Conservation (phyloP, 2,113 vertebrate species). For the Chrysemys picta region DNA sequence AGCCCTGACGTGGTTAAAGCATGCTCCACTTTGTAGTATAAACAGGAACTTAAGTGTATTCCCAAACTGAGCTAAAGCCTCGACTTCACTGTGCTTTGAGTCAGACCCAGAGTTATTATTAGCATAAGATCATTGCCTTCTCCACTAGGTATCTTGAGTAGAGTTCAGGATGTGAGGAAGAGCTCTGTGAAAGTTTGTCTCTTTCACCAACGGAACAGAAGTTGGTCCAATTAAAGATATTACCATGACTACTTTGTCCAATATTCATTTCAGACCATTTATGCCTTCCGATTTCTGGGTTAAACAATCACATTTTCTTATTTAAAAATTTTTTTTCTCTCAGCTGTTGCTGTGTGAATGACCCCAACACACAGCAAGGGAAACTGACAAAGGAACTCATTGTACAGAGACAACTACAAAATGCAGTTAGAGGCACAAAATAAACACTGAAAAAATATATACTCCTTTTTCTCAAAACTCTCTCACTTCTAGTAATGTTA, state of each 20-base stretch:
- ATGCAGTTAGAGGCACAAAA: not conserved
- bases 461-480: not conserved
- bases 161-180: not conserved
- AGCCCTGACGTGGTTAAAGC: not conserved
- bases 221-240: not conserved
- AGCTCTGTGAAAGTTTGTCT: not conserved
- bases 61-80: not conserved
- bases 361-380: not conserved
- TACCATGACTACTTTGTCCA: not conserved
- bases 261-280: not conserved
- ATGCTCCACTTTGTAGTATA: not conserved
- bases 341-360: not conserved
- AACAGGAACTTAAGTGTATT: not conserved
- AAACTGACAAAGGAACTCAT: not conserved
- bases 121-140: not conserved
- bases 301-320: not conserved
- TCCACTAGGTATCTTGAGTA: not conserved
- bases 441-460: not conserved
- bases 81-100: not conserved
- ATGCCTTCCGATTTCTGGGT: not conserved
- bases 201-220: not conserved
- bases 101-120: not conserved
- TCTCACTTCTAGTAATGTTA: not conserved
- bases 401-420: not conserved
- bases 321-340: not conserved